Conservation (phyloP, 2,797 vertebrate genomes). For the Chelon auratus region DNA sequence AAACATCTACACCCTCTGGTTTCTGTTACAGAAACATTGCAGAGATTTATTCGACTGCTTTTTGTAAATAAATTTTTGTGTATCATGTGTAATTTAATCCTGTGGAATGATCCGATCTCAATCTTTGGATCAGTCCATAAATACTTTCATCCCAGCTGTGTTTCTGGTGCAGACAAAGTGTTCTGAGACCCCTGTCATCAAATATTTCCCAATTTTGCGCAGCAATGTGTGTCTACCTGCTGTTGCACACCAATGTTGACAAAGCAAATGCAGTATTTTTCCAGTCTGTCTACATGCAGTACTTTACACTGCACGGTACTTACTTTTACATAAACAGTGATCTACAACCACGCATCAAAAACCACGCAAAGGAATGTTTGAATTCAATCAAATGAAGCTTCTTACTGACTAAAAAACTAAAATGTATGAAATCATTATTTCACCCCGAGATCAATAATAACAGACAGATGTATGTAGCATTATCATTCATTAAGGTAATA, state of each 20-base stretch:
- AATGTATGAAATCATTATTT: neutral
- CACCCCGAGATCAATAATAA: neutral
- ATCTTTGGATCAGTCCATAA: constrained; percentile 11
- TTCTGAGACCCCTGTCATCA: neutral
- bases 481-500: neutral
- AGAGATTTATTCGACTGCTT: neutral
- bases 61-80: neutral
- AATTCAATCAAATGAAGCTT: neutral
- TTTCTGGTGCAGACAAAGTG: neutral
- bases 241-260: neutral
- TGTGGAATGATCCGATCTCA: neutral
- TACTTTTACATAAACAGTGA: neutral
- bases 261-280: neutral
- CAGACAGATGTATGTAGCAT: neutral
- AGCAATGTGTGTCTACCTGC: neutral
- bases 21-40: constrained; percentile 11
- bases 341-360: constrained; percentile 1
- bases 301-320: too few species aligned
- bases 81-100: constrained; percentile 17
- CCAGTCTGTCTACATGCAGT: constrained; percentile 2
- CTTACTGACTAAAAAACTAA: too few species aligned
- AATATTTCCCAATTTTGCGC: constrained; percentile 2
- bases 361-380: neutral
- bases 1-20: constrained; percentile 31
- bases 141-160: constrained; percentile 7